Conservation (phyloP, 2,888 invertebrate genomes). For the Melanostoma mellinum region DNA sequence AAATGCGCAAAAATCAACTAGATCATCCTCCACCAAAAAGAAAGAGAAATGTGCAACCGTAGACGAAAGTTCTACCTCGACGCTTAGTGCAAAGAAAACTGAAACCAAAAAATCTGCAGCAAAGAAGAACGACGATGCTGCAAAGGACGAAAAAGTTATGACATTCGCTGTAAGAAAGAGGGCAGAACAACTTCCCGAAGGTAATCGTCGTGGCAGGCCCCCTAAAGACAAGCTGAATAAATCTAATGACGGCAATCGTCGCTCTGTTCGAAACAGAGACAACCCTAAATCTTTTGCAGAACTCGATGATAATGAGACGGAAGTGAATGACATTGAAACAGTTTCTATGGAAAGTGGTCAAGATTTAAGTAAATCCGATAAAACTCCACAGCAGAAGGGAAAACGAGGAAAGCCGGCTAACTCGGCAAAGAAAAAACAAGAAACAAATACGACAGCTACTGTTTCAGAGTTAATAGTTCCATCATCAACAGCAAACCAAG, state of each 20-base stretch:
- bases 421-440: slow-evolving; percentile 50
- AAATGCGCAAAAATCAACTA: slow-evolving; percentile 50
- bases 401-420: slow-evolving; percentile 41
- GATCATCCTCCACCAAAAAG: slow-evolving; percentile 49
- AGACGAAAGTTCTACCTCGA: slow-evolving; percentile 52
- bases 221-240: slow-evolving; percentile 77
- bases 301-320: slow-evolving; percentile 64
- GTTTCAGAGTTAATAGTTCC: slow-evolving; percentile 29
- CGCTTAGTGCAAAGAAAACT: slow-evolving; percentile 39
- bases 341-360: slow-evolving; percentile 65
- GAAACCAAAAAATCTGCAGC: slow-evolving; percentile 46
- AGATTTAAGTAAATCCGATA: slow-evolving; percentile 63
- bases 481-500: slow-evolving; percentile 21
- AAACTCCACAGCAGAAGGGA: slow-evolving; percentile 51
- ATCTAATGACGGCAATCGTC: slow-evolving; percentile 77
- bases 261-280: slow-evolving; percentile 77
- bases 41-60: slow-evolving; percentile 37
- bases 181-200: slow-evolving; percentile 82
- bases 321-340: slow-evolving; percentile 74
- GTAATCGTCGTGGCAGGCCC: slow-evolving; percentile 80
- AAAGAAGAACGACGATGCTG: slow-evolving; percentile 43
- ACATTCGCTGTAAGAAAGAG: slow-evolving; percentile 84
- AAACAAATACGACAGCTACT: slow-evolving; percentile 5
- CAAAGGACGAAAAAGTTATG: slow-evolving; percentile 75
- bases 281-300: slow-evolving; percentile 30